Base-by-base conservation (phyloP, 2,797 vertebrate genomes). In the Takifugu ocellatus region DNA sequence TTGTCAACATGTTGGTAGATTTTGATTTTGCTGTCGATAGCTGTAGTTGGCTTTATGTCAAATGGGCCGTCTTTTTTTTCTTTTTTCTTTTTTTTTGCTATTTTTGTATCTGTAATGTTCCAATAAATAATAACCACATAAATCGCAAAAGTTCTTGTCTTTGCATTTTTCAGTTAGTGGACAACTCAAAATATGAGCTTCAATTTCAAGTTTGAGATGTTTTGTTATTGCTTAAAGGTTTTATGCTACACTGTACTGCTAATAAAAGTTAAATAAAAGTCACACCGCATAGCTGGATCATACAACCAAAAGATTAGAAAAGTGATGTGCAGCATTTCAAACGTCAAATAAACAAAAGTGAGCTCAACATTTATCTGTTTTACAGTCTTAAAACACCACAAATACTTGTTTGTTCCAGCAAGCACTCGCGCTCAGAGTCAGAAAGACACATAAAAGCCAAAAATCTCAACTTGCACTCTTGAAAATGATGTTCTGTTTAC, bases 61-160 rank as follows among this genome's bases (percentile, higher is more conserved):
- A 21, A 26, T 43, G 44, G 21, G 21, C 21, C 21, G 1, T 54
- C 71, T 50, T 56, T 36, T 55, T 48, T 80, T 56, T 63, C 63
- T 62, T 55, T 53, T 69, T 59, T 12, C 44, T 72, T 53, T 16
- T 59, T 9, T 62, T 58, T 63, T 84, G 72, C 68, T 88, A 84
- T 94, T 94, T 93, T 94, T 96, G 91, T 93, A 93, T 90, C 83
- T 85, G 89, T 74, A 92, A 91, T 91, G 86, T 89, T 92, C 91
- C 91, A 96, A 95, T 96, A 96, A 96, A 96, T 90, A 84, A 78
- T 87, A 90, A 77, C 61, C 63, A 24, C 56, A 77, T 57, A 49
- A 36, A 56, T 60, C 2, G 1, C 2, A 3, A n/a, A 4, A 51
- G 50, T 64, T 29, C 26, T 56, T n/a, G 46, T 69, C 49, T 12